Conservation (phyloP, 1,140 invertebrate species). For the Pseudomyrmex cubaensis region DNA sequence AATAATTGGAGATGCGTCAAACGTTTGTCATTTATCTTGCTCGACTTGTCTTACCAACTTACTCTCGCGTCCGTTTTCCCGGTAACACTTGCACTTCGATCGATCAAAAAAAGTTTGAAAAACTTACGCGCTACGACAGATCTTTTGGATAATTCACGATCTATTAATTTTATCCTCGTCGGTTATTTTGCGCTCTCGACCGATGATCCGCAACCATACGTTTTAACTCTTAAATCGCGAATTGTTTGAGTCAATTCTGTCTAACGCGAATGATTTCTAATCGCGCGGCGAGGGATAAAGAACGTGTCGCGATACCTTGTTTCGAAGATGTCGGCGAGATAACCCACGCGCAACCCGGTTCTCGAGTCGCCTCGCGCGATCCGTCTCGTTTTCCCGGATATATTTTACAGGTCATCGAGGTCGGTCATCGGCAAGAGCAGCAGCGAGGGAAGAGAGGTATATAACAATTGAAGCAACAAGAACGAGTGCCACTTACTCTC, state of each 20-base stretch:
- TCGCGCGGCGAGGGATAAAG: background rate
- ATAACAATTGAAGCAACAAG: slow-evolving; percentile 68
- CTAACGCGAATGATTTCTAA: no score
- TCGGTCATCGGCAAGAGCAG: slow-evolving; percentile 1
- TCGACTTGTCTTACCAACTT: no score
- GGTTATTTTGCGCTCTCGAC: background rate
- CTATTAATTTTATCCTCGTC: background rate
- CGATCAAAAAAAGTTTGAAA: slow-evolving; percentile 27
- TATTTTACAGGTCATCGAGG: slow-evolving; percentile 55
- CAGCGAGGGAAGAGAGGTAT: background rate
- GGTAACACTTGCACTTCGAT: slow-evolving; percentile 3
- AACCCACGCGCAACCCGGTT: slow-evolving; percentile 53
- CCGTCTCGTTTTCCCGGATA: slow-evolving; percentile 64
- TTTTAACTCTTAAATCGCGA: no score
- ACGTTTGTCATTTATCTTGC: no score
- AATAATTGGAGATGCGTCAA: no score
- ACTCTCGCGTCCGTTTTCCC: background rate
- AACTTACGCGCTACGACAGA: background rate
- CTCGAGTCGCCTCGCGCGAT: slow-evolving; percentile 62
- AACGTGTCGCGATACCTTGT: slow-evolving; percentile 63
- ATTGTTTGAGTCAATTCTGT: no score
- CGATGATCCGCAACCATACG: background rate
- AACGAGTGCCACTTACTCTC: slow-evolving; percentile 57
- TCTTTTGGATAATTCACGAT: slow-evolving; percentile 12
- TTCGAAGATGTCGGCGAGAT: slow-evolving; percentile 66